phyloP scores from a whole-genome alignment of 2,797 vertebrate species.

The Pyrocephalus nanus region DNA sequence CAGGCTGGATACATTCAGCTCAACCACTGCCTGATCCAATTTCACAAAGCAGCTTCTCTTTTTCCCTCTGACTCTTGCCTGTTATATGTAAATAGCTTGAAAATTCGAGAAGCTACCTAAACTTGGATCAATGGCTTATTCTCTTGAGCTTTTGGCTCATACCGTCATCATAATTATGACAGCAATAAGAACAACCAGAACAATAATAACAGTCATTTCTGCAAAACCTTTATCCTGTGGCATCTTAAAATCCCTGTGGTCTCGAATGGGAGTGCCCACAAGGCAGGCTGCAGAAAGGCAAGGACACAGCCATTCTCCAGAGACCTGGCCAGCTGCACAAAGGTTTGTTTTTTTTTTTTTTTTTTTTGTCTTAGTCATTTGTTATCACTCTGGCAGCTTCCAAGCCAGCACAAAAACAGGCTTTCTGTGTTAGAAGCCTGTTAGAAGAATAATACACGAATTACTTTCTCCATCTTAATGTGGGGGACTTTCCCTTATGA shows the following conservation, averaged over 20 bases:
- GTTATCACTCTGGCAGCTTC: not conserved
- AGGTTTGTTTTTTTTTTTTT: not conserved
- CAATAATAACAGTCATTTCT: not conserved
- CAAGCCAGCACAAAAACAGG: not conserved
- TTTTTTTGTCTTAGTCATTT: not conserved
- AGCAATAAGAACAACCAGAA: not conserved
- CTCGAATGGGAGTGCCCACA: not conserved
- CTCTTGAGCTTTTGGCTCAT: not conserved
- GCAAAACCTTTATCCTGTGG: not conserved
- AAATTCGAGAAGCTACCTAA: not conserved
- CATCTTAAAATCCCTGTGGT: not conserved
- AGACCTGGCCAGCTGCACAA: not conserved
- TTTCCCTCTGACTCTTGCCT: not conserved
- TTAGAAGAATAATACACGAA: fast-evolving
- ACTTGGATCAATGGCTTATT: not conserved
- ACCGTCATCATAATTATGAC: not conserved
- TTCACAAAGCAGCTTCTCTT: not conserved
- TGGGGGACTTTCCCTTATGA: not conserved
- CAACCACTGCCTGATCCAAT: not conserved
- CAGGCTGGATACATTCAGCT: not conserved
- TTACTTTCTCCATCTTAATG: not conserved
- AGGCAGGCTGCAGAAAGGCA: not conserved
- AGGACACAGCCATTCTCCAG: not conserved
- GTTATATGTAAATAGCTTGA: not conserved
- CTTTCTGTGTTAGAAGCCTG: not conserved